phyloP scores from a whole-genome alignment of 2,113 vertebrate species.

The Himantopus leucocephalus region DNA sequence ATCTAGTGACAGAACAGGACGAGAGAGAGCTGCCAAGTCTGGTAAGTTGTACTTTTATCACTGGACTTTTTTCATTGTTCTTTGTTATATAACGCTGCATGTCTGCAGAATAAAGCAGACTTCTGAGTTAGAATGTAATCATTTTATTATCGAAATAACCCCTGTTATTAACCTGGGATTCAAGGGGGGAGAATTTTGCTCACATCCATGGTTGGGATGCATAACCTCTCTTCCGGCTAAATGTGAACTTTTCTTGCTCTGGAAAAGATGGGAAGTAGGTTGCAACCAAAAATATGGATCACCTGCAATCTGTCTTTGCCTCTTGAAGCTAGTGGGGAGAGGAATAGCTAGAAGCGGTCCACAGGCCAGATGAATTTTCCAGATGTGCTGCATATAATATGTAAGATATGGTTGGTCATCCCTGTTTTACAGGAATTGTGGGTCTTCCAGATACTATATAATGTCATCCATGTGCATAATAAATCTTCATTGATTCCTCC shows the following conservation, averaged over 20 bases:
- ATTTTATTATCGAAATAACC: not conserved
- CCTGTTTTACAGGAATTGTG: not conserved
- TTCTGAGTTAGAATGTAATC: not conserved
- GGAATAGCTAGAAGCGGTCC: not conserved
- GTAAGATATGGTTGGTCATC: not conserved
- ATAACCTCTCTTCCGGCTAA: not conserved
- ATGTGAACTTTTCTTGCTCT: not conserved
- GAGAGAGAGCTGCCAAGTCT: conserved; percentile 68
- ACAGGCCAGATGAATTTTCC: not conserved
- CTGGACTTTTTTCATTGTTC: conserved; percentile 23
- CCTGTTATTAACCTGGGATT: not conserved
- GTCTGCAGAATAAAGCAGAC: not conserved
- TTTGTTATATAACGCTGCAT: not conserved
- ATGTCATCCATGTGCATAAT: not conserved
- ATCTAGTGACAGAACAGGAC: conserved; percentile 71
- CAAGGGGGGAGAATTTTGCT: not conserved
- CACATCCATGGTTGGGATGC: not conserved
- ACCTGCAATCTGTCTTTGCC: not conserved
- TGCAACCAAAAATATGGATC: not conserved
- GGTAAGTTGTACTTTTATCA: conserved; percentile 42
- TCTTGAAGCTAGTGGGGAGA: not conserved
- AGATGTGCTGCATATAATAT: not conserved
- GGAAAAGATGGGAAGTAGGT: not conserved
- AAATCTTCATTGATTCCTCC: not conserved
- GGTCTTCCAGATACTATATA: not conserved